phyloP scores from a whole-genome alignment of 2,113 vertebrate species.

The Sisor rabdophorus region DNA sequence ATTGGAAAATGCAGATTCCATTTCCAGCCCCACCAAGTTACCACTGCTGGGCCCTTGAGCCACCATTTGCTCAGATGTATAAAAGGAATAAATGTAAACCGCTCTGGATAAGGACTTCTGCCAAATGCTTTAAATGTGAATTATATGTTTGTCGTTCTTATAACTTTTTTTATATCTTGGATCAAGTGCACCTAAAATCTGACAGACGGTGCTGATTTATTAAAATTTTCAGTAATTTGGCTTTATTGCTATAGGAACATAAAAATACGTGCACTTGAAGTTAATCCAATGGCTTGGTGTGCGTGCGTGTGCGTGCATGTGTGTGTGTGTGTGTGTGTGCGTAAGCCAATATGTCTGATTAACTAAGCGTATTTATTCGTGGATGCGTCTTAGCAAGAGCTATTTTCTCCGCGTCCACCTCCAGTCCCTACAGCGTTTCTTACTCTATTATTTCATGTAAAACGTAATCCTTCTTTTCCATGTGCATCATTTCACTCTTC shows the following conservation, averaged over 20 bases:
- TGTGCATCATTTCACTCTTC: neutral
- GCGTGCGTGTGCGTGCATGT: constrained; percentile 12
- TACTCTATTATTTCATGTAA: constrained; percentile 64
- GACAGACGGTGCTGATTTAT: constrained; percentile 46
- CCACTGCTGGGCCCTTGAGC: no score
- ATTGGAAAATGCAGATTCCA: no score
- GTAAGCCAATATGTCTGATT: constrained; percentile 30
- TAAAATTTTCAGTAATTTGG: constrained; percentile 58
- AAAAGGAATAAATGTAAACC: no score
- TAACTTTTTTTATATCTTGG: neutral
- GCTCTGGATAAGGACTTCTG: no score
- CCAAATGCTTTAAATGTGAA: no score
- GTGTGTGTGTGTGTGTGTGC: constrained; percentile 25
- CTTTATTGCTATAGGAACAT: constrained; percentile 70
- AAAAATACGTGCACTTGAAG: constrained; percentile 57
- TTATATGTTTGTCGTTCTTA: neutral
- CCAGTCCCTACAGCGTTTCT: constrained; percentile 52
- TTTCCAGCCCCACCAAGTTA: no score
- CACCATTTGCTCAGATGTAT: no score
- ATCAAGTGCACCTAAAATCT: neutral
- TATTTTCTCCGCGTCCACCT: neutral
- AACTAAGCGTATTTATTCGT: constrained; percentile 8
- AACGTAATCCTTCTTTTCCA: constrained; percentile 41
- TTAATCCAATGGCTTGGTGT: constrained; percentile 59
- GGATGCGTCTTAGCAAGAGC: constrained; percentile 27